Conservation (phyloP, 2,113 vertebrate species). For the Scophthalmus maximus region DNA sequence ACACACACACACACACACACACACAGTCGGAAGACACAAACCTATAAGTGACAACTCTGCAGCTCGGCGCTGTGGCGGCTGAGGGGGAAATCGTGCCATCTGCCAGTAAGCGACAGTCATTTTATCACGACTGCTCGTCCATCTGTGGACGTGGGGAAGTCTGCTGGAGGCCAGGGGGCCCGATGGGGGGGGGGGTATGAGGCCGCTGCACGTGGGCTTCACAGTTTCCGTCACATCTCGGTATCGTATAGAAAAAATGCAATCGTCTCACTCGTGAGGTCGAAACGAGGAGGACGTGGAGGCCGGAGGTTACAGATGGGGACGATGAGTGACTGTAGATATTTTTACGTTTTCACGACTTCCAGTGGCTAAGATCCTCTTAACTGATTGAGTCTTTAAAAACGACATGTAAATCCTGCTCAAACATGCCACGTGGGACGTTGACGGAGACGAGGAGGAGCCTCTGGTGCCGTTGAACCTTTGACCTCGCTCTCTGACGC, state of each 20-base stretch:
- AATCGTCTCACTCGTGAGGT: background rate
- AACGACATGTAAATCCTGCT: no score
- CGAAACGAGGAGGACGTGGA: no score
- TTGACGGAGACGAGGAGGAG: no score
- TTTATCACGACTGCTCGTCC: constrained; percentile 72
- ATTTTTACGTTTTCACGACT: no score
- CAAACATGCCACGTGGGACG: no score
- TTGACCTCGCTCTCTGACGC: no score
- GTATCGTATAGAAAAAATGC: background rate
- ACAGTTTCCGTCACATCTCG: background rate
- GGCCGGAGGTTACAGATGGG: no score
- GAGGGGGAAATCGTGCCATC: constrained; percentile 72
- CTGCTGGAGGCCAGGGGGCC: constrained; percentile 36
- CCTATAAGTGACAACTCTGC: constrained; percentile 49
- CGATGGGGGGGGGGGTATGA: constrained; percentile 15
- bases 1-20: constrained; percentile 23
- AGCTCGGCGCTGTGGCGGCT: constrained; percentile 26
- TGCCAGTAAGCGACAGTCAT: constrained; percentile 68
- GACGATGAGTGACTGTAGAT: no score
- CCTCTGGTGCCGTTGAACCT: no score
- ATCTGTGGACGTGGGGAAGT: constrained; percentile 66
- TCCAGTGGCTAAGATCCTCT: no score
- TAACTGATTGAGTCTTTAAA: no score
- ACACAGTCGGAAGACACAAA: constrained; percentile 20
- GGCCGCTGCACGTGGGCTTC: background rate